Evolutionary conservation across 2,113 vertebrate genomes (phyloP), one percentile per base, ranked within the genome.

Genomic region (Anguilla japonica): DNA sequence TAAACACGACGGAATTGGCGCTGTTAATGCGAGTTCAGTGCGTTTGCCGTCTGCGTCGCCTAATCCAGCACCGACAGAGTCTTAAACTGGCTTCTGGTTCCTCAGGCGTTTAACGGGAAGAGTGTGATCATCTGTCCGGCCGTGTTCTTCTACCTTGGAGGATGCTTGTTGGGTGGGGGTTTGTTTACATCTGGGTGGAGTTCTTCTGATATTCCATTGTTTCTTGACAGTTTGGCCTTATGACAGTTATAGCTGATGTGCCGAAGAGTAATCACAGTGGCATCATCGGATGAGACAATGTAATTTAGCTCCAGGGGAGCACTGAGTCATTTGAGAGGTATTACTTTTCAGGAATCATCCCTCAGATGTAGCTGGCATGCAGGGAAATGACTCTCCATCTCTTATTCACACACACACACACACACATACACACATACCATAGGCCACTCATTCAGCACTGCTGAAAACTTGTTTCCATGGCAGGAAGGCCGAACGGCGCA

Each of bases 251-350:
- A 16, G 43, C 20, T 75, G 41, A 89, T 85, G 81, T 8, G 41
- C 22, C 60, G 40, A 40, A 40, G 81, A 81, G 81, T 67, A 57
- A 56, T 89, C 82, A 84, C 18, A 84, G 46, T 40, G 43, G 39
- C 46, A 71, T 88, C 80, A 82, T 71, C 15, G n/a, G 75, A 87
- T 20, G 56, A 81, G 63, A 63, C 84, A 85, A 86, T 84, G 50
- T 34, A 34, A 78, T 90, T 67, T 89, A 84, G 39, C 40, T 15
- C 39, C 57, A 71, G 71, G 60, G 80, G 41, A 75, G 18, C 63
- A 82, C 26, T 41, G 87, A 83, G 20, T 87, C 53, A 83, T 82
- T 39, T 75, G 78, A 41, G 67, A 79, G 46, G 9, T 20, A 40
- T 43, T 26, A 46, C 71, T 75, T 75, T 75, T 75, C 71, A 29